Percentiles rank a stretch among this genome's conserved stretches.
Conservation (phyloP, 2,113 vertebrate species). For the Podarcis cretensis region DNA sequence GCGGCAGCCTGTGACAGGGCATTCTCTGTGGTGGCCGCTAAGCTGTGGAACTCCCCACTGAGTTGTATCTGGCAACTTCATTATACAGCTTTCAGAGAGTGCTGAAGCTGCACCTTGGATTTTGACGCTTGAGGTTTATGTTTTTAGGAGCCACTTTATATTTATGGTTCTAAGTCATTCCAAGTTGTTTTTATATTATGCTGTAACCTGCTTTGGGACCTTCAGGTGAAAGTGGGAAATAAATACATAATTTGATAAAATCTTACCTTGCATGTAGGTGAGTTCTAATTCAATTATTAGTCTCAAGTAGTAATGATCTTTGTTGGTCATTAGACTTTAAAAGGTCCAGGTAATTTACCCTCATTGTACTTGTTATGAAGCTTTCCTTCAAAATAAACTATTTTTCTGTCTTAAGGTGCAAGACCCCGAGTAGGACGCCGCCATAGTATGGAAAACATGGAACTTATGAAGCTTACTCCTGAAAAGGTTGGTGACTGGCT, state of each 20-base stretch:
- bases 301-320: not conserved
- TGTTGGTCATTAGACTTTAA: not conserved
- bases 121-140: too few relatives aligned
- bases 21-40: too few relatives aligned
- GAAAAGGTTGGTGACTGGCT: constrained; percentile 85
- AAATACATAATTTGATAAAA: not conserved
- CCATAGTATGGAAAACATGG: constrained; percentile 98
- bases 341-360: not conserved
- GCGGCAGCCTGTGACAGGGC: too few relatives aligned
- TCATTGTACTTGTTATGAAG: not conserved
- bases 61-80: too few relatives aligned
- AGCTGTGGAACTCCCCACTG: too few relatives aligned
- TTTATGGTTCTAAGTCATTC: too few relatives aligned
- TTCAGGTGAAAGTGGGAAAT: too few relatives aligned
- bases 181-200: too few relatives aligned
- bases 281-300: not conserved
- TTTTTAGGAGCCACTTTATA: too few relatives aligned
- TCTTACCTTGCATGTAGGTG: not conserved
- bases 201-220: too few relatives aligned
- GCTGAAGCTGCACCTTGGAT: too few relatives aligned
- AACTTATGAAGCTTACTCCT: constrained; percentile 94
- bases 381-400: constrained; percentile 4
- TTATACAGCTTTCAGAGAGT: too few relatives aligned
- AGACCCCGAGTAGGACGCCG: constrained; percentile 84
- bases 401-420: constrained; percentile 77